Percentiles rank a stretch among this genome's conserved stretches.
These are phyloP conservation scores for Lasioglossum marginatum DNA, from an alignment of 2,888 invertebrate genomes.

Conservation along the genomic window DNA sequence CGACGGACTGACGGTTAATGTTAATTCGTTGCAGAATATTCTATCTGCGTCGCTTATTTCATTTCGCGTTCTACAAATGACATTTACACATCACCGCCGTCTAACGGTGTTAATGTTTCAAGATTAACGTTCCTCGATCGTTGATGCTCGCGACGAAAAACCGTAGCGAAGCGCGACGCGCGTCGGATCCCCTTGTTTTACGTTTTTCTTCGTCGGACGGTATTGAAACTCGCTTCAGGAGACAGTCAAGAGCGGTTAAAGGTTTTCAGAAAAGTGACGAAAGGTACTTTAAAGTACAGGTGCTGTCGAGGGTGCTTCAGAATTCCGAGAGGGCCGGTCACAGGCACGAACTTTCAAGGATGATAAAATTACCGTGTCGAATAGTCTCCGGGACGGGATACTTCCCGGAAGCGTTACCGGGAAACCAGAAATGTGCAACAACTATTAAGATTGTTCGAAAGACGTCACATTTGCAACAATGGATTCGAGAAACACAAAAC, in stretches of 20 bases:
- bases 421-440: background rate
- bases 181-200: background rate
- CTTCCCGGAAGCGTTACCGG: background rate
- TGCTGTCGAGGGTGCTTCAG: slow-evolving; percentile 53
- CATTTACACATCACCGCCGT: slow-evolving; percentile 44
- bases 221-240: slow-evolving; percentile 21
- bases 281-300: slow-evolving; percentile 48
- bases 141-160: background rate
- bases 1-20: background rate
- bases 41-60: slow-evolving; percentile 32
- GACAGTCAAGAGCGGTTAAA: slow-evolving; percentile 41
- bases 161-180: background rate
- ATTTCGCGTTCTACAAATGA: slow-evolving; percentile 44
- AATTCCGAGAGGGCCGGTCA: slow-evolving; percentile 12
- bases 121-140: slow-evolving; percentile 49
- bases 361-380: slow-evolving; percentile 54
- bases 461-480: too few relatives aligned
- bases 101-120: slow-evolving; percentile 25
- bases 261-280: slow-evolving; percentile 44
- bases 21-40: slow-evolving; percentile 48
- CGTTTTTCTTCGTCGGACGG: background rate
- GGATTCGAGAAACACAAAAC: too few relatives aligned
- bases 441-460: background rate
- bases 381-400: slow-evolving; percentile 10
- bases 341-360: slow-evolving; percentile 47